These are phyloP conservation scores for Bibio marci DNA, from an alignment of 2,888 invertebrate genomes.

Conservation along the genomic window DNA sequence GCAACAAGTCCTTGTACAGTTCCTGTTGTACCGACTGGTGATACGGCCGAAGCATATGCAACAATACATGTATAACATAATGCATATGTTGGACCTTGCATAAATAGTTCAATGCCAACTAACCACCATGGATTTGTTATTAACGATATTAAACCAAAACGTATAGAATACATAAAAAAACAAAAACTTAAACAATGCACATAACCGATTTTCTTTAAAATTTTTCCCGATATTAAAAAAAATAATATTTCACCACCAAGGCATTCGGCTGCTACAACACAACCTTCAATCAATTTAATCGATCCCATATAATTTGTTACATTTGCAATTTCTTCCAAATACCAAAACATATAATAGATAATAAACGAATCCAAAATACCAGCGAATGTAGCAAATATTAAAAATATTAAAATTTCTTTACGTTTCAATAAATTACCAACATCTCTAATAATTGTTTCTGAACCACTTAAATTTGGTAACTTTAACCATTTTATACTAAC, in stretches of 20 bases:
- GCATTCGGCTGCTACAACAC: conserved; percentile 62
- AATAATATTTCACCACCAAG: conserved; percentile 63
- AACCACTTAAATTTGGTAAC: conserved; percentile 46
- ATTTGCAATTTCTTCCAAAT: conserved; percentile 56
- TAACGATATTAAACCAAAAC: conserved; percentile 57
- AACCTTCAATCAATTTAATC: conserved; percentile 63
- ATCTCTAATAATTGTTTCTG: conserved; percentile 50
- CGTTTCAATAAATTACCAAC: conserved; percentile 42
- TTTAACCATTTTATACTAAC: conserved; percentile 44
- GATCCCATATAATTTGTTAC: conserved; percentile 40
- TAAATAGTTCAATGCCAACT: conserved; percentile 57
- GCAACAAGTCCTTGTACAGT: conserved; percentile 75
- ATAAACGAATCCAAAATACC: conserved; percentile 67
- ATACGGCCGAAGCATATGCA: conserved; percentile 45
- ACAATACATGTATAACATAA: conserved; percentile 70
- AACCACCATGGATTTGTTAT: conserved; percentile 70
- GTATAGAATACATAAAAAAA: conserved; percentile 55
- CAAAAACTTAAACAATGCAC: conserved; percentile 61
- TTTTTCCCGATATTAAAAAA: conserved; percentile 58
- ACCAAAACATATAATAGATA: conserved; percentile 72
- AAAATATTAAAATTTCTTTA: conserved; percentile 47
- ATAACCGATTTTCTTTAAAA: conserved; percentile 63
- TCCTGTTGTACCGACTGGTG: conserved; percentile 58
- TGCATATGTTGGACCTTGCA: conserved; percentile 79
- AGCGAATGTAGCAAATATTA: conserved; percentile 54